phyloP scores from a whole-genome alignment of 2,113 vertebrate genomes.

The Sinocyclocheilus grahami region DNA sequence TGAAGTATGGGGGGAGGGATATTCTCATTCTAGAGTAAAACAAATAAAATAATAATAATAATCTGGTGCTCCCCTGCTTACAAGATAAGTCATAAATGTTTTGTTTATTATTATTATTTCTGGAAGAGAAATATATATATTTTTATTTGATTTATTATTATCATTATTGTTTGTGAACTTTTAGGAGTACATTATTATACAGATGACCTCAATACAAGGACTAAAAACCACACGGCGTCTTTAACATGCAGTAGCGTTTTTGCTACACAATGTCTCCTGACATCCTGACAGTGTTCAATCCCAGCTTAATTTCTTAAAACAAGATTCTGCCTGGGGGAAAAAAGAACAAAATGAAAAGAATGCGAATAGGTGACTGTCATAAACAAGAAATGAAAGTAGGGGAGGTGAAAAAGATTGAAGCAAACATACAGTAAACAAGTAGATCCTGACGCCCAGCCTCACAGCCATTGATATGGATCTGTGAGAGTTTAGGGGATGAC shows the following conservation, averaged over 20 bases:
- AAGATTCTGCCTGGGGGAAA: neutral
- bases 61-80: too few relatives aligned
- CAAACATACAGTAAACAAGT: neutral
- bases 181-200: neutral
- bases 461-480: constrained; percentile 14
- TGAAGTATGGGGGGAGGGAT: too few relatives aligned
- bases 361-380: constrained; percentile 15
- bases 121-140: too few relatives aligned
- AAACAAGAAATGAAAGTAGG: constrained; percentile 6
- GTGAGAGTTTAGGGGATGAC: neutral
- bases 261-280: neutral
- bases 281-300: too few relatives aligned
- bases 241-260: neutral
- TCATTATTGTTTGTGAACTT: neutral
- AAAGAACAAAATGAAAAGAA: constrained; percentile 16
- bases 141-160: too few relatives aligned
- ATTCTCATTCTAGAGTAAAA: too few relatives aligned
- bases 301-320: neutral
- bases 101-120: too few relatives aligned
- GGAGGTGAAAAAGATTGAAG: neutral
- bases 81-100: too few relatives aligned
- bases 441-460: constrained; percentile 15
- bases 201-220: neutral
- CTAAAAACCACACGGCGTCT: neutral
- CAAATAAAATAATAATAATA: too few relatives aligned